These are phyloP conservation scores for Neogale vison DNA, from an alignment of 2,113 vertebrate genomes.

Conservation along the genomic window DNA sequence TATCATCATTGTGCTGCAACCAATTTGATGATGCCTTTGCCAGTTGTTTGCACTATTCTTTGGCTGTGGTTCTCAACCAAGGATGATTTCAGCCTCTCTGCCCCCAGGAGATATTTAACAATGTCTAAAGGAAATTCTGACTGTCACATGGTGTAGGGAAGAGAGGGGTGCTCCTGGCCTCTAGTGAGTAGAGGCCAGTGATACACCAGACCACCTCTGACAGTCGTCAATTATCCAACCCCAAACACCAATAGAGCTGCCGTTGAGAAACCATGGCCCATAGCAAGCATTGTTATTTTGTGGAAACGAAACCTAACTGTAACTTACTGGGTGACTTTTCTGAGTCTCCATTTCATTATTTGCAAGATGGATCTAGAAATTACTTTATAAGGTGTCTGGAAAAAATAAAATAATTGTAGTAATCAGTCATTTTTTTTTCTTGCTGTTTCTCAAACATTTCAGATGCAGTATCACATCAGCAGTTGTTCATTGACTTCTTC, in stretches of 20 bases:
- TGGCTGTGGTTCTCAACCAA: not conserved
- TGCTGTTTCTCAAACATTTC: not conserved
- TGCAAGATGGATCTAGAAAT: not conserved
- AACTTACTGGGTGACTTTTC: not conserved
- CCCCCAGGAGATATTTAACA: not conserved
- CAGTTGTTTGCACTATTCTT: accelerated
- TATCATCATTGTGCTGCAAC: not conserved
- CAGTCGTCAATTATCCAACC: not conserved
- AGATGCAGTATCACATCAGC: not conserved
- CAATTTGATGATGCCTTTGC: not conserved
- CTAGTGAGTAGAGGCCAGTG: not conserved
- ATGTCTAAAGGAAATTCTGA: not conserved
- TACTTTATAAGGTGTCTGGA: not conserved
- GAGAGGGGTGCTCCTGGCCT: not conserved
- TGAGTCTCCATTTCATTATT: not conserved
- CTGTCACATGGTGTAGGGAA: accelerated
- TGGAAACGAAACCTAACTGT: not conserved
- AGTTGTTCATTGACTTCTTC: not conserved
- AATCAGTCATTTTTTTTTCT: not conserved
- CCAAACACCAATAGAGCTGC: not conserved
- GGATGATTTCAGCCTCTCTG: not conserved
- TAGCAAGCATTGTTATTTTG: not conserved
- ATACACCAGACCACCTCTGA: not conserved
- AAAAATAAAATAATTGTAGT: not conserved
- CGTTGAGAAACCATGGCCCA: not conserved